Base-by-base conservation (phyloP, 2,797 vertebrate species). In the Cossypha polioptera region DNA sequence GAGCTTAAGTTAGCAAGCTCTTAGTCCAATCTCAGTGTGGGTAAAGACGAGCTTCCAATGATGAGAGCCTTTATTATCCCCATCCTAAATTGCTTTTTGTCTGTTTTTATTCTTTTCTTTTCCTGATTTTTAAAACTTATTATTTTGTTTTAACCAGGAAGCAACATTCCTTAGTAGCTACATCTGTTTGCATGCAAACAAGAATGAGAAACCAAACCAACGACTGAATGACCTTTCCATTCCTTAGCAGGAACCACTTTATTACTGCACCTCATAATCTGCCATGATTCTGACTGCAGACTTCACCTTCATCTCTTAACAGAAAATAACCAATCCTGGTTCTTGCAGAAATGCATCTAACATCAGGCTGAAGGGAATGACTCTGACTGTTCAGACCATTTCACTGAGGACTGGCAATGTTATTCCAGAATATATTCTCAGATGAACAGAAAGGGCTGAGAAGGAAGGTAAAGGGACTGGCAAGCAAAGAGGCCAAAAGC, bases 1-100 rank as follows among this genome's bases (percentile, higher is more conserved):
- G 43, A 83, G 26, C 26, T 93, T 93, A 92, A 83, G 8, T 22
- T 67, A 80, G 59, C 61, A 93, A 82, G 1, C 25, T 80, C 69
- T 80, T 80, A 68, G 65, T 59, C 65, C 12, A 25, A 33, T 55
- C 66, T 79, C 68, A 83, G 42, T 35, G 58, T n/a, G 14, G 72
- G 57, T 28, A 80, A 87, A 50, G 75, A 85, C 8, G 15, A 85
- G 38, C 36, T 90, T 71, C 59, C 35, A 59, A 57, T 24, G 58
- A 92, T 58, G 15, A 88, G 16, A 79, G 72, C 61, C n/a, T 77
- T 74, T 69, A 81, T 69, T 54, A 85, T 54, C 38, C 38, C 31
- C 19, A 42, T 21, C 42, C 38, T 51, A 65, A 76, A 87, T 26
- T 48, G 20, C 13, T 72, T 88, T 86, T 58, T 38, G 38, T 48